Base-by-base conservation (phyloP, 1,140 invertebrate genomes). In the Physella acuta region DNA sequence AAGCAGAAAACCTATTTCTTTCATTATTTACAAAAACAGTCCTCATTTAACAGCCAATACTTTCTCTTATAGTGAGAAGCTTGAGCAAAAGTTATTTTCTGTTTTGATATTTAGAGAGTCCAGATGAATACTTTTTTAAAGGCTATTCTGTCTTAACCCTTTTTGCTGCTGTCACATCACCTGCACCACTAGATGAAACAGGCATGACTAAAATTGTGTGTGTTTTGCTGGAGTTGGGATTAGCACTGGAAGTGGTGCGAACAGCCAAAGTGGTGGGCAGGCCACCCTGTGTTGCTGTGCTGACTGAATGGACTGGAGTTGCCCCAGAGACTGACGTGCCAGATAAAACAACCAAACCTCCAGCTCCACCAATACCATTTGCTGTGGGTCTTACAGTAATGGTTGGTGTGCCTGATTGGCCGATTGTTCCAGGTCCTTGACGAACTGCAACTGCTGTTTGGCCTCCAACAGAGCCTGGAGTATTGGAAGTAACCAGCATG, bases 131-230 rank as follows among this genome's bases (percentile, higher is more conserved):
- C n/a, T n/a, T n/a, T n/a, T n/a, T n/a, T n/a, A n/a, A n/a, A n/a
- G n/a, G 39, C 74, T 61, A 79, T 72, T 82, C 79, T 67, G 77
- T 76, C 65, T 82, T 79, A 36, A 81, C 68, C 69, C 79, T 68
- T 71, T 82, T 81, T 33, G 75, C 73, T 28, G 70, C 74, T 34
- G 76, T 49, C 20, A 68, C 71, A 26, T 81, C 78, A 59, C 73
- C 61, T 52, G 74, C 76, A 39, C 72, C 73, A 33, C 74, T 58
- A 68, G 73, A 20, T 74, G 77, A 78, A 0, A 83, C 78, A 14
- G 81, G 81, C 78, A 83, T 79, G 2, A 83, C 80, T 37, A 83
- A 76, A 66, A 83, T 82, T 28, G 75, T 78, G 64, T 75, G 73
- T 33, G 79, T 82, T 59, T 82, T 82, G 65, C 76, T 76, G 31